Evolutionary conservation across 2,113 vertebrate genomes (phyloP).

Genomic region (Casuarius casuarius): DNA sequence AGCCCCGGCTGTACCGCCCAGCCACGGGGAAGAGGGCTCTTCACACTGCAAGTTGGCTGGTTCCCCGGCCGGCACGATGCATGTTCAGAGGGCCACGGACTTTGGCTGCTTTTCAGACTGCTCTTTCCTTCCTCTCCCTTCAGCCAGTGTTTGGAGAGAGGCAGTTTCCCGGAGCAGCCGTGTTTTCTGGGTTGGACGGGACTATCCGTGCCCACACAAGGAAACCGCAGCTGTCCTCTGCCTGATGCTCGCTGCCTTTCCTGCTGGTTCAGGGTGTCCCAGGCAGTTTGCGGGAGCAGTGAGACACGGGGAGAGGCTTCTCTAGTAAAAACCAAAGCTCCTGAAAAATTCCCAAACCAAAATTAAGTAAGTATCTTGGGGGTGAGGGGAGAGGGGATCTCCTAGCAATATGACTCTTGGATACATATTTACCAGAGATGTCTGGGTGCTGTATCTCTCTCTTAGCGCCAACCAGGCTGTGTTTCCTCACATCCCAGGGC

Average conservation of each 20-base stretch:
- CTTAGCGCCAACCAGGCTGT: background rate
- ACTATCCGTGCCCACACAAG: background rate
- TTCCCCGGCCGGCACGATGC: background rate
- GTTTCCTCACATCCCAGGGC: background rate
- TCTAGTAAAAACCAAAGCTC: background rate
- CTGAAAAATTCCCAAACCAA: background rate
- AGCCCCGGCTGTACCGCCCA: background rate
- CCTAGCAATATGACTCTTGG: rapidly evolving
- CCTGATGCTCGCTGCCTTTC: background rate
- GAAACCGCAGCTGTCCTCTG: too few relatives aligned
- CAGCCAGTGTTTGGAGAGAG: background rate
- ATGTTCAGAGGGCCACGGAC: background rate
- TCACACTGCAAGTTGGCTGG: background rate
- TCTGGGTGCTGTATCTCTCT: background rate
- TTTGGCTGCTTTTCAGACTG: slow-evolving; percentile 24
- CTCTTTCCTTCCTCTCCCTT: background rate
- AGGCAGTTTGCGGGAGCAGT: rapidly evolving
- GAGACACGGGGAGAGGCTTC: background rate
- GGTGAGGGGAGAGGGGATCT: too few relatives aligned
- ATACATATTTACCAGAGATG: background rate
- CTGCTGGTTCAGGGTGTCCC: background rate
- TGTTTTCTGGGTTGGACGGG: background rate
- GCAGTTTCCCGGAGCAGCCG: rapidly evolving
- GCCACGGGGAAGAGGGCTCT: background rate
- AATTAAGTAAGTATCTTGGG: background rate